These are phyloP conservation scores for Amorpha juglandis DNA, from an alignment of 2,888 invertebrate genomes.

Conservation along the genomic window DNA sequence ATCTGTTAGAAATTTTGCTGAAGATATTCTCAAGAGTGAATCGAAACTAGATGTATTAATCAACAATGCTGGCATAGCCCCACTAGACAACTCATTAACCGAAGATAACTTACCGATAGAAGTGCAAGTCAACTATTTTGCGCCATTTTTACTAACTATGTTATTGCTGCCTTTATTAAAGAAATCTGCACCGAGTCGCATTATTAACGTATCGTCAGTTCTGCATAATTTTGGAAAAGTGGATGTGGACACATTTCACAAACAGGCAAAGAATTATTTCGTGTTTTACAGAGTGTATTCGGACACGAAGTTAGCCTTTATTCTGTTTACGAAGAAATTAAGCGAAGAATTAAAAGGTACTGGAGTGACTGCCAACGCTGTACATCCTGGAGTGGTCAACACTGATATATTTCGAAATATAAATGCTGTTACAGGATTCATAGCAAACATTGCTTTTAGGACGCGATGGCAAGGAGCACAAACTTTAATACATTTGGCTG, in stretches of 20 bases:
- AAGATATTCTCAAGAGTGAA: slow-evolving; percentile 88
- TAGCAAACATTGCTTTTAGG: slow-evolving; percentile 40
- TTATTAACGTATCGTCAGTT: slow-evolving; percentile 90
- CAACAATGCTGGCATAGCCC: slow-evolving; percentile 93
- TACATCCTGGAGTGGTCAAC: slow-evolving; percentile 92
- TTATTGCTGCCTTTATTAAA: slow-evolving; percentile 90
- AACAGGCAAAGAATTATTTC: slow-evolving; percentile 79
- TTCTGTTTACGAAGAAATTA: slow-evolving; percentile 88
- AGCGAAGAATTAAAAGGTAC: slow-evolving; percentile 85
- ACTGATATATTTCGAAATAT: slow-evolving; percentile 88
- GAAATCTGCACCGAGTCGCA: slow-evolving; percentile 87
- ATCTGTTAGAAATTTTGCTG: slow-evolving; percentile 91
- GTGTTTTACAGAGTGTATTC: slow-evolving; percentile 80
- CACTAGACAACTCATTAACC: slow-evolving; percentile 85
- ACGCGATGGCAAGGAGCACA: slow-evolving; percentile 88
- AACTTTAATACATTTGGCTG: slow-evolving; percentile 88
- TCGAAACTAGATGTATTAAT: slow-evolving; percentile 89
- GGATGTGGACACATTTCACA: slow-evolving; percentile 87
- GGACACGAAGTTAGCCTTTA: slow-evolving; percentile 90
- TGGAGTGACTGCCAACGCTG: slow-evolving; percentile 89
- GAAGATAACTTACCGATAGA: slow-evolving; percentile 92
- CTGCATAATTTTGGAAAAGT: slow-evolving; percentile 87
- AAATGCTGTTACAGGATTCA: not conserved
- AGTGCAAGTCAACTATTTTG: slow-evolving; percentile 95
- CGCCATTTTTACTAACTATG: slow-evolving; percentile 94